A percentile compares a stretch with the other conserved stretches of the same genome.
Evolutionary conservation across 2,888 invertebrate genomes (phyloP).

Genomic region (Meiosimyza decipiens): DNA sequence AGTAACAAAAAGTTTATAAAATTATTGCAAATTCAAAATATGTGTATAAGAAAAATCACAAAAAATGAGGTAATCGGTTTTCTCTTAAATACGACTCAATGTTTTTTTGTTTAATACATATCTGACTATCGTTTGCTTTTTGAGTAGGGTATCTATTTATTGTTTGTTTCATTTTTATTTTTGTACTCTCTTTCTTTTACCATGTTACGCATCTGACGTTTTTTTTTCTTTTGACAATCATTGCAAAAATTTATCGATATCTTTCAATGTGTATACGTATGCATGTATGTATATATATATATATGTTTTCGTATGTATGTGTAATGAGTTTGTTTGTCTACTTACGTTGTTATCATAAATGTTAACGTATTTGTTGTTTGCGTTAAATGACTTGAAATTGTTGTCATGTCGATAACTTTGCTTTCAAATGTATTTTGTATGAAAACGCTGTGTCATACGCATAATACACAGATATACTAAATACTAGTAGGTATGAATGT

Average conservation of each 20-base stretch:
- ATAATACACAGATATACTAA: background rate
- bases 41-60: too few species aligned
- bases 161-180: too few species aligned
- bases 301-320: background rate
- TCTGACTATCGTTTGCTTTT: too few species aligned
- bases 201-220: background rate
- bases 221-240: slow-evolving; percentile 5
- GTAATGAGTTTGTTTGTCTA: background rate
- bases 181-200: too few species aligned
- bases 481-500: background rate
- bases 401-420: slow-evolving; percentile 17
- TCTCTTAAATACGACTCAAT: too few species aligned
- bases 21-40: too few species aligned
- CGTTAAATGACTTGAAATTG: slow-evolving; percentile 27
- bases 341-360: background rate
- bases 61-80: too few species aligned
- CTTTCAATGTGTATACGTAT: background rate
- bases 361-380: slow-evolving; percentile 18
- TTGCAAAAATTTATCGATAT: slow-evolving; percentile 22
- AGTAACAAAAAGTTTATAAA: too few species aligned
- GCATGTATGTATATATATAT: background rate
- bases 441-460: too few species aligned
- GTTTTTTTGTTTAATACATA: too few species aligned
- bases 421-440: background rate
- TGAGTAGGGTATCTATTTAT: too few species aligned